Conservation (phyloP, 2,888 invertebrate genomes). For the Gibbula magus region DNA sequence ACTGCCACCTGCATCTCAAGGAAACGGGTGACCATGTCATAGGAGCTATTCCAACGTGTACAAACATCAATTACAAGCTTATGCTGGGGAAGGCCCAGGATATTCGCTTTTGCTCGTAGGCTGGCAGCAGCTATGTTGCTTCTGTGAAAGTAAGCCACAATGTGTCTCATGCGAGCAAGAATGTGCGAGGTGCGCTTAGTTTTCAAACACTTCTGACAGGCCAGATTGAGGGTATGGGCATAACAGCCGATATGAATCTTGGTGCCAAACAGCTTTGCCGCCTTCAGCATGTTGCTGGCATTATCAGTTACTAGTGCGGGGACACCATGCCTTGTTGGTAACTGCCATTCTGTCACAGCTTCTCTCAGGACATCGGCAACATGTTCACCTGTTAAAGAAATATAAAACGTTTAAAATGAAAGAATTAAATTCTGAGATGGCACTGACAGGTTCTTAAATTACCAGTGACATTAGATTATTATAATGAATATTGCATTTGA, state of each 20-base stretch:
- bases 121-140: slow-evolving; percentile 23
- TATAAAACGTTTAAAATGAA: too few relatives aligned
- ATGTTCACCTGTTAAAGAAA: too few relatives aligned
- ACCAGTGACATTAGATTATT: too few relatives aligned
- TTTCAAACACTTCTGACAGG: slow-evolving; percentile 24
- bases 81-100: slow-evolving; percentile 24
- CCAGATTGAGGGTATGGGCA: slow-evolving; percentile 35
- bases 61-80: slow-evolving; percentile 30
- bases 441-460: too few relatives aligned
- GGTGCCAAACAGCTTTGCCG: slow-evolving; percentile 2
- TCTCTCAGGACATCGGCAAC: too few relatives aligned
- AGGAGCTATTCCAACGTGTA: slow-evolving; percentile 32
- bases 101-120: slow-evolving; percentile 21
- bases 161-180: slow-evolving; percentile 25
- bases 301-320: slow-evolving; percentile 16
- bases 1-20: slow-evolving; percentile 29
- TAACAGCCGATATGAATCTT: slow-evolving; percentile 15
- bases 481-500: too few relatives aligned
- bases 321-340: background rate
- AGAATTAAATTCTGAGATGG: too few relatives aligned
- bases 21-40: slow-evolving; percentile 25
- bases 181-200: slow-evolving; percentile 22
- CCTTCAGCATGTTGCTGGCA: slow-evolving; percentile 28
- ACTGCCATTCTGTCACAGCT: background rate
- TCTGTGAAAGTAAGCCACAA: slow-evolving; percentile 33